These are phyloP conservation scores for Cantharis rustica DNA, from an alignment of 2,888 invertebrate genomes.

Conservation along the genomic window DNA sequence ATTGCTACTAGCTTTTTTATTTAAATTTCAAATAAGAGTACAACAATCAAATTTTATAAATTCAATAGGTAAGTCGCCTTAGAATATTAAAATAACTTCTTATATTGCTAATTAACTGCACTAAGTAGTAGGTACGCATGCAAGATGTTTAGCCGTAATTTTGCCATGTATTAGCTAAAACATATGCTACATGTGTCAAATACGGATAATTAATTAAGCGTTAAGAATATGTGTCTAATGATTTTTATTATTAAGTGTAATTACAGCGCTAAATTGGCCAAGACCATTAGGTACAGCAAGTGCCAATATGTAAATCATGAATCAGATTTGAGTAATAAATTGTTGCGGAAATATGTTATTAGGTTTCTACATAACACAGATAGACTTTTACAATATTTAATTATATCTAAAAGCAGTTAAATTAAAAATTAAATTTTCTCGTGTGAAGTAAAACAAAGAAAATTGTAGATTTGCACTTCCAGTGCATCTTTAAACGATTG, in stretches of 20 bases:
- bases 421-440: background rate
- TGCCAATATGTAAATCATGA: background rate
- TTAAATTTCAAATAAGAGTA: background rate
- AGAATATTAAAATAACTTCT: background rate
- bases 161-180: constrained; percentile 5
- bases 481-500: constrained; percentile 4
- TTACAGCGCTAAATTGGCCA: background rate
- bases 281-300: background rate
- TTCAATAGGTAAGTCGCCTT: background rate
- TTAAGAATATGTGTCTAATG: background rate
- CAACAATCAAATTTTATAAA: background rate
- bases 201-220: background rate
- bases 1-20: background rate
- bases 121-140: constrained; percentile 9
- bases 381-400: background rate
- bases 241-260: background rate
- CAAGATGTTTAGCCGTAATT: constrained; percentile 15
- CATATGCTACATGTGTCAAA: constrained; percentile 17
- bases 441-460: background rate
- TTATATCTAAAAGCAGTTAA: background rate
- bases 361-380: background rate
- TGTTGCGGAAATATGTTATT: background rate
- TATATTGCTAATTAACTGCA: constrained; percentile 7
- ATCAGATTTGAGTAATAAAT: background rate
- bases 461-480: background rate